Conservation (phyloP, 2,797 vertebrate genomes). For the Hydrocynus forskahlii region DNA sequence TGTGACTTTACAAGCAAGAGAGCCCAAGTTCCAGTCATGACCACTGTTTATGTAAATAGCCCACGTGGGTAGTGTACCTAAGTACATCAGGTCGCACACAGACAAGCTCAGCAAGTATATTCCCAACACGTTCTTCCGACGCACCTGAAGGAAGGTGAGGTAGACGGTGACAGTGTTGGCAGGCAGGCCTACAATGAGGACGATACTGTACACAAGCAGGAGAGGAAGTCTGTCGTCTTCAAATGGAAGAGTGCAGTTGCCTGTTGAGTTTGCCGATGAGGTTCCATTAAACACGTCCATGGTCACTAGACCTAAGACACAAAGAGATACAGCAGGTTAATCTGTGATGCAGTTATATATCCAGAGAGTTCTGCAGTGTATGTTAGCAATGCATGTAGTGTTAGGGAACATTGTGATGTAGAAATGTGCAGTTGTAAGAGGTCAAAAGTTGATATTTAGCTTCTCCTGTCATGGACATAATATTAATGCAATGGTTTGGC, state of each 20-base stretch:
- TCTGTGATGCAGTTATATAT: neutral
- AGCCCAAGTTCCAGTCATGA: constrained; percentile 77
- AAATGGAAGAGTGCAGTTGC: constrained; percentile 65
- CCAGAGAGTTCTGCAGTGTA: neutral
- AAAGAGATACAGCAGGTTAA: constrained; percentile 16
- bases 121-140: constrained; percentile 77
- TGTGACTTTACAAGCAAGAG: constrained; percentile 68
- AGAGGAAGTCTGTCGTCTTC: constrained; percentile 66
- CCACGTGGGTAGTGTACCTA: constrained; percentile 87
- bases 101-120: constrained; percentile 87
- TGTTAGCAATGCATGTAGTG: neutral
- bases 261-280: neutral
- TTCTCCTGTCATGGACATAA: no score
- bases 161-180: constrained; percentile 81
- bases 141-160: constrained; percentile 78
- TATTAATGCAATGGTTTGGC: no score
- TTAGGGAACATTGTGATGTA: no score
- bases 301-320: constrained; percentile 11
- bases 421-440: no score
- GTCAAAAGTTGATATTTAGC: no score
- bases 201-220: constrained; percentile 76
- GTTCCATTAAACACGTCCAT: constrained; percentile 19
- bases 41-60: constrained; percentile 71
- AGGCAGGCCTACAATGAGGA: constrained; percentile 81
- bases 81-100: constrained; percentile 86